phyloP scores from a whole-genome alignment of 2,797 vertebrate species.

The Gorsachius magnificus region DNA sequence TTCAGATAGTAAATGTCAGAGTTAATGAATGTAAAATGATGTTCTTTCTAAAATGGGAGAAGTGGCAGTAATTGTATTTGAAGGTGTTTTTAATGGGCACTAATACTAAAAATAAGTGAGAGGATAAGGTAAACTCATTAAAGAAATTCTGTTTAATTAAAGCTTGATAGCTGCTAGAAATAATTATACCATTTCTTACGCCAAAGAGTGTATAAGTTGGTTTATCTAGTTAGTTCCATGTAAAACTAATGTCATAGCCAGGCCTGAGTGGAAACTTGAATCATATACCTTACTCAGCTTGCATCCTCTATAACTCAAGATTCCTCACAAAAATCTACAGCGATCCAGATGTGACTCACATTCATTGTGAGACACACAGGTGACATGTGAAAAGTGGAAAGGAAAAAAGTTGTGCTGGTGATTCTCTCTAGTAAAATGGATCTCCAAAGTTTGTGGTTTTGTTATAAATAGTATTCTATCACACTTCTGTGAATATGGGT shows the following conservation, averaged over 20 bases:
- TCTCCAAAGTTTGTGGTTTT: background rate
- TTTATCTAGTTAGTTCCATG: background rate
- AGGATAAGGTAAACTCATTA: background rate
- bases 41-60: background rate
- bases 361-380: background rate
- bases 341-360: background rate
- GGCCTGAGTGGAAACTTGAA: background rate
- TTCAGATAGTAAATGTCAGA: background rate
- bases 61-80: background rate
- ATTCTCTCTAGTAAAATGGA: background rate
- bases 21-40: background rate
- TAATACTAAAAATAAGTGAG: background rate
- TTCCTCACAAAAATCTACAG: background rate
- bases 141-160: background rate
- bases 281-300: background rate
- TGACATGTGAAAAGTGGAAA: background rate
- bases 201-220: background rate
- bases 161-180: background rate
- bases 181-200: background rate
- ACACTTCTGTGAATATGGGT: background rate
- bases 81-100: background rate
- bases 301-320: background rate
- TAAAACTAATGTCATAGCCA: background rate
- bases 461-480: background rate
- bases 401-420: background rate